Percentiles rank a stretch among this genome's conserved stretches.
Conservation (phyloP, 37 sponge, comb jelly and placozoan species). For the Bolinopsis microptera region DNA sequence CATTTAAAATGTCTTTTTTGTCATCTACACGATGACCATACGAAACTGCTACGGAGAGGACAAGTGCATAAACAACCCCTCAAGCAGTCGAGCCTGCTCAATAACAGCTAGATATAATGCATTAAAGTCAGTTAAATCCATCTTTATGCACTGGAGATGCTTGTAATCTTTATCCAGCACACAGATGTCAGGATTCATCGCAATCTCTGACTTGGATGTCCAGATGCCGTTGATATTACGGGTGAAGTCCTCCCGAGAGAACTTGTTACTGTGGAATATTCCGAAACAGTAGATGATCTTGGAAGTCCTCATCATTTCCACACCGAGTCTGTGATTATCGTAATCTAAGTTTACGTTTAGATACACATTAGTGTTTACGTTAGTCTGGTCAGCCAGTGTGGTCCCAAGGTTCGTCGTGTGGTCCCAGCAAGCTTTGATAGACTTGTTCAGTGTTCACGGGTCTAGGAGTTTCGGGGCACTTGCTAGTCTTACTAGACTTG, state of each 20-base stretch:
- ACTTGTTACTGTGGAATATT: neutral
- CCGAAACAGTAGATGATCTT: neutral
- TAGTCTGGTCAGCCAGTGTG: neutral
- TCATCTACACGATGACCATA: no score
- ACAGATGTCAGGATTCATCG: neutral
- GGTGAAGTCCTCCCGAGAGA: neutral
- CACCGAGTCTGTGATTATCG: neutral
- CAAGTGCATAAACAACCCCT: neutral
- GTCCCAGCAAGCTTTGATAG: neutral
- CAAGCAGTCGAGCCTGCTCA: neutral
- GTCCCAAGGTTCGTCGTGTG: neutral
- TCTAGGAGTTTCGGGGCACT: neutral
- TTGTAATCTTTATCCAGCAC: neutral
- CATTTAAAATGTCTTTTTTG: no score
- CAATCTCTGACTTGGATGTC: neutral
- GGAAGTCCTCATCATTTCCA: neutral
- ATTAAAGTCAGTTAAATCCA: neutral
- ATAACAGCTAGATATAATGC: neutral
- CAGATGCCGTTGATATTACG: neutral
- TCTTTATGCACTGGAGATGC: neutral
- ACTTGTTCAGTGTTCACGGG: neutral
- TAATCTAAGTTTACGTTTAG: neutral
- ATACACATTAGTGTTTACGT: neutral
- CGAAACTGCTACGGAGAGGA: no score
- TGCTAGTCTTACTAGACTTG: neutral